Conservation (phyloP, 2,113 vertebrate species). For the Saccopteryx bilineata region DNA sequence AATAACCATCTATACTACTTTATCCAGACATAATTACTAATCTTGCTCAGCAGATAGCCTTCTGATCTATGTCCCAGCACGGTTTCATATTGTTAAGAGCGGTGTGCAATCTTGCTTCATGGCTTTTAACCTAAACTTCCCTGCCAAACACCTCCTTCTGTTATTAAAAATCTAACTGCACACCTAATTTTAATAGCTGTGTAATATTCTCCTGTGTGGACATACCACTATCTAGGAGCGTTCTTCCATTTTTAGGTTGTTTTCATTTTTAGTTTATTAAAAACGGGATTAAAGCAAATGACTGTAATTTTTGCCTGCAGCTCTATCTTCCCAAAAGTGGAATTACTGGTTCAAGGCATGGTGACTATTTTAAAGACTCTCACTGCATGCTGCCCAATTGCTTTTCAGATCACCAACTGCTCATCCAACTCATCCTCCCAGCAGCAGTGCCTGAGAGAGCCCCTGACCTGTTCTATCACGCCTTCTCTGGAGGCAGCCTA, state of each 20-base stretch:
- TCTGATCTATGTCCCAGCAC: background rate
- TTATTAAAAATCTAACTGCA: background rate
- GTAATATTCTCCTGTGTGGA: background rate
- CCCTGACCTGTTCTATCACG: too few species aligned
- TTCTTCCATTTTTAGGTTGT: background rate
- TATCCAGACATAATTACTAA: background rate
- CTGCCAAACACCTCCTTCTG: background rate
- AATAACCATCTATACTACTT: background rate
- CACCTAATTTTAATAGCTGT: background rate
- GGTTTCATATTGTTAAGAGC: background rate
- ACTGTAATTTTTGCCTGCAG: background rate
- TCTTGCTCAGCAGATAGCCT: background rate
- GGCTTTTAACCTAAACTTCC: background rate
- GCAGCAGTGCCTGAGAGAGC: background rate
- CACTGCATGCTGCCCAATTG: background rate
- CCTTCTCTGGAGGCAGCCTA: background rate
- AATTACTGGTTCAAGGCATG: background rate
- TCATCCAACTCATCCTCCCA: background rate
- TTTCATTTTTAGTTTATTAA: background rate
- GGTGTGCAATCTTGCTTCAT: background rate
- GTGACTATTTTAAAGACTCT: background rate
- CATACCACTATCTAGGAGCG: background rate
- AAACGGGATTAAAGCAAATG: background rate
- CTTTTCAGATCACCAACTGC: background rate
- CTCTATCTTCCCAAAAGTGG: background rate